Conservation (phyloP, 92 coral and sea anemone genomes). For the Parazoanthus swiftii region DNA sequence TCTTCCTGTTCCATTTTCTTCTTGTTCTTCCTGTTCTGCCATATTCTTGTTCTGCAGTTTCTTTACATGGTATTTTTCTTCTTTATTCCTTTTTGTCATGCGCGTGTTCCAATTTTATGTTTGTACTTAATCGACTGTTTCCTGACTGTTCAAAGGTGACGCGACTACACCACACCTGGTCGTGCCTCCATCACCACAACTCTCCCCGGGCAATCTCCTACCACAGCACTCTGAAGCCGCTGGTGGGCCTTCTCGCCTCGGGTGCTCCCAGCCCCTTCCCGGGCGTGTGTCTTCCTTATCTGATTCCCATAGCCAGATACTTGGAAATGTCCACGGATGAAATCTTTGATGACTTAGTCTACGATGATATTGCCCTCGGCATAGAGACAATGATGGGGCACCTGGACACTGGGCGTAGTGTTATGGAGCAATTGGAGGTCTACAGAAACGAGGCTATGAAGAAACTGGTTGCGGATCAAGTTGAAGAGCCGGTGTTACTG, state of each 20-base stretch:
- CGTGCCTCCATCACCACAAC: constrained; percentile 88
- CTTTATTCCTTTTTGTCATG: background rate
- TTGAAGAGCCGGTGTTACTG: constrained; percentile 46
- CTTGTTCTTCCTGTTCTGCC: background rate
- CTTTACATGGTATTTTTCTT: background rate
- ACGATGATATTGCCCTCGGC: constrained; percentile 69
- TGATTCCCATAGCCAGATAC: constrained; percentile 80
- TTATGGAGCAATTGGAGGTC: constrained; percentile 68
- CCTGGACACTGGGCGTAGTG: constrained; percentile 76
- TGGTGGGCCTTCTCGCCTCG: constrained; percentile 83
- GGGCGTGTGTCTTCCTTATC: constrained; percentile 94
- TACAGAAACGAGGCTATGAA: constrained; percentile 59
- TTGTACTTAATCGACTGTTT: background rate
- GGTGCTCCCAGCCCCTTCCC: constrained; percentile 99
- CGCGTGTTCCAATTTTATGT: background rate
- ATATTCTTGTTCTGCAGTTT: background rate
- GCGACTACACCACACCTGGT: constrained; percentile 94
- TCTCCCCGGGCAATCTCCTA: constrained; percentile 83
- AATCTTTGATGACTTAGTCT: constrained; percentile 65
- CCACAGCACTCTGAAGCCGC: constrained; percentile 94
- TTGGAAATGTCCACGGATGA: constrained; percentile 82
- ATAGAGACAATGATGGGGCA: constrained; percentile 73
- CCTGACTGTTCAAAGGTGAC: constrained; percentile 63
- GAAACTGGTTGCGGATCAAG: constrained; percentile 25
- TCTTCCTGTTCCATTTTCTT: background rate